Conservation (phyloP, 2,113 vertebrate genomes). For the Crotalus horridus region DNA sequence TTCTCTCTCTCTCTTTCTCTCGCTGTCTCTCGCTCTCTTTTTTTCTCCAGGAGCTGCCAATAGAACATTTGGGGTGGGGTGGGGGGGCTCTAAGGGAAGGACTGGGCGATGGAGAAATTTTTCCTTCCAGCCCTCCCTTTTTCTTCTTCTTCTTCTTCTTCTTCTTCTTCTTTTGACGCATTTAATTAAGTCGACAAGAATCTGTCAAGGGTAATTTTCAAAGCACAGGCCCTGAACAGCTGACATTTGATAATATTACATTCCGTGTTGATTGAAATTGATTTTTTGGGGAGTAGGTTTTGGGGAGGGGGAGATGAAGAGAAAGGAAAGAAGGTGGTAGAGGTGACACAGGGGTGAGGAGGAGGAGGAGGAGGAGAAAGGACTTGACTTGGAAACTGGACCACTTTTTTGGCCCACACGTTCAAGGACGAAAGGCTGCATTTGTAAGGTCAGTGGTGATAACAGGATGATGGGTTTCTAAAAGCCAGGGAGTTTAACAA, state of each 20-base stretch:
- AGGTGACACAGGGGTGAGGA: background rate
- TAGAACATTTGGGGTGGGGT: slow-evolving; percentile 73
- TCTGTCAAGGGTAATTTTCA: slow-evolving; percentile 99
- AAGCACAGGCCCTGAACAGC: slow-evolving; percentile 85
- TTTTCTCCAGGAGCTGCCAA: slow-evolving; percentile 87
- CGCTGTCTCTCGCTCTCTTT: slow-evolving; percentile 41
- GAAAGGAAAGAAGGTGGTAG: slow-evolving; percentile 29
- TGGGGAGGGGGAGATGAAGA: too few species aligned
- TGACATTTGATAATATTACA: slow-evolving; percentile 99
- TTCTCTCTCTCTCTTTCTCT: too few species aligned
- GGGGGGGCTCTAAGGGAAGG: slow-evolving; percentile 79
- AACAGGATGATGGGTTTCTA: slow-evolving; percentile 75
- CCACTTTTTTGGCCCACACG: slow-evolving; percentile 83
- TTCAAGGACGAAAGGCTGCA: slow-evolving; percentile 79
- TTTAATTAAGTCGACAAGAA: slow-evolving; percentile 99
- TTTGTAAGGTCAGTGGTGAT: slow-evolving; percentile 75
- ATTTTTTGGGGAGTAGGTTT: slow-evolving; percentile 71
- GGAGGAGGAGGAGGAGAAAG: background rate
- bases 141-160: slow-evolving; percentile 71
- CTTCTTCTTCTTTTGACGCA: slow-evolving; percentile 79
- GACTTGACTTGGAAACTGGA: slow-evolving; percentile 67
- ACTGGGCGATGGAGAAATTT: slow-evolving; percentile 84
- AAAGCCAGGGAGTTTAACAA: slow-evolving; percentile 69
- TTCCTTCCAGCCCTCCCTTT: slow-evolving; percentile 66
- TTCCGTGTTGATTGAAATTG: slow-evolving; percentile 99